phyloP scores from a whole-genome alignment of 2,113 vertebrate species.

The Hemichromis elongatus region DNA sequence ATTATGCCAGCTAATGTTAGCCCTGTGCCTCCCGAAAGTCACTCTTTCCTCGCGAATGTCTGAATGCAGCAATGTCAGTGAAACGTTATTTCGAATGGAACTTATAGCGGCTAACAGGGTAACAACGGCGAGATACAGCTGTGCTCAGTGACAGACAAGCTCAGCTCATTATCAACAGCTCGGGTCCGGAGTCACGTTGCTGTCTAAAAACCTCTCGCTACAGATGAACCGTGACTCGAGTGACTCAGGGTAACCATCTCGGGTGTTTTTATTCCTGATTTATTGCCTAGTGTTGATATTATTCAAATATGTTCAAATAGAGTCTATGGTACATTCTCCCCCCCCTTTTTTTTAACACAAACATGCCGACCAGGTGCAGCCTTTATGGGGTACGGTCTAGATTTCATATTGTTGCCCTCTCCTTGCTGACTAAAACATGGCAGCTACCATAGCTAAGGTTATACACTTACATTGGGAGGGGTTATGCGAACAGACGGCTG shows the following conservation, averaged over 20 bases:
- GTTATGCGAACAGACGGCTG: neutral
- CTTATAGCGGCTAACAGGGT: neutral
- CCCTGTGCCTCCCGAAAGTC: neutral
- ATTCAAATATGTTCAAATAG: neutral
- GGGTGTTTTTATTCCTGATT: neutral
- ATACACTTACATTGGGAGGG: neutral
- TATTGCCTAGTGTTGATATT: neutral
- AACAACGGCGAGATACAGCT: neutral
- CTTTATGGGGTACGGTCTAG: neutral
- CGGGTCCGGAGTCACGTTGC: neutral
- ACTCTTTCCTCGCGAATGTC: neutral
- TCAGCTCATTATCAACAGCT: neutral
- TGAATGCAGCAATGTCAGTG: neutral
- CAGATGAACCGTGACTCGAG: neutral
- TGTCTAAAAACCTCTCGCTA: neutral
- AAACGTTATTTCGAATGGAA: neutral
- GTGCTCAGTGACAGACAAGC: neutral
- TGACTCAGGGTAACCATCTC: neutral
- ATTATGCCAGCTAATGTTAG: neutral
- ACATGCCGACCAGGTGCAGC: neutral
- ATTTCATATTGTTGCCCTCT: neutral
- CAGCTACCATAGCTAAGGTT: neutral
- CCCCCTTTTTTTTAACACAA: neutral
- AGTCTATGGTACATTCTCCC: neutral
- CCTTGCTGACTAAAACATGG: neutral